These are phyloP conservation scores for Akabosia matsudoensis DNA, from an alignment of 1,140 invertebrate genomes.

Conservation along the genomic window DNA sequence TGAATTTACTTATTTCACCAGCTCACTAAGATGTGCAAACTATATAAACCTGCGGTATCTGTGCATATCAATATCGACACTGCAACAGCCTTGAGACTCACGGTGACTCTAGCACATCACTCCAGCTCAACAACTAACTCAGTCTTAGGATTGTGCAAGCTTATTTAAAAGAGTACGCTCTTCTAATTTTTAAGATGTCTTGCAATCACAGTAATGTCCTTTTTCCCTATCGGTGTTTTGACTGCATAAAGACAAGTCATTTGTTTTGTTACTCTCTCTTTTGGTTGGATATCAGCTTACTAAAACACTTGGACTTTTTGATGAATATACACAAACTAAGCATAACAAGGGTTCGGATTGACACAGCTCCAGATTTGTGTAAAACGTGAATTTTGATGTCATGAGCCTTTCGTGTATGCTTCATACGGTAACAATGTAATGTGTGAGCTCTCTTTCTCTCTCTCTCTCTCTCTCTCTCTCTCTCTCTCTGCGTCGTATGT, in stretches of 20 bases:
- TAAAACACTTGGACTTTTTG: not conserved
- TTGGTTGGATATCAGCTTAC: not conserved
- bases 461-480: too few species aligned
- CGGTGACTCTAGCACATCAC: too few species aligned
- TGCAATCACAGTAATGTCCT: not conserved
- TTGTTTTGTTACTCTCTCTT: not conserved
- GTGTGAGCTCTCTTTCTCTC: too few species aligned
- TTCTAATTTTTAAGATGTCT: not conserved
- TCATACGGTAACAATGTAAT: not conserved
- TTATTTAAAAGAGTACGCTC: not conserved
- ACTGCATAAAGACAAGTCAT: not conserved
- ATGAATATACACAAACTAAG: too few species aligned
- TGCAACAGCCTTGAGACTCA: not conserved
- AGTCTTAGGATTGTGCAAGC: not conserved
- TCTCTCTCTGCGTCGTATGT: too few species aligned
- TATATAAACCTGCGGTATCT: too few species aligned
- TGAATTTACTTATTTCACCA: too few species aligned
- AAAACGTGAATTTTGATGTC: constrained; percentile 12
- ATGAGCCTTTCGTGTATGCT: not conserved
- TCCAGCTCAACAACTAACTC: not conserved
- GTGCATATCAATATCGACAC: too few species aligned
- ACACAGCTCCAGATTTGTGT: constrained; percentile 10
- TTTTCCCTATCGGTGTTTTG: not conserved
- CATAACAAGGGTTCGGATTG: not conserved
- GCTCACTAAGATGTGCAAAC: too few species aligned